Percentiles rank a stretch among this genome's conserved stretches.
Conservation (phyloP, 2,113 vertebrate genomes). For the Rhizomys pruinosus region DNA sequence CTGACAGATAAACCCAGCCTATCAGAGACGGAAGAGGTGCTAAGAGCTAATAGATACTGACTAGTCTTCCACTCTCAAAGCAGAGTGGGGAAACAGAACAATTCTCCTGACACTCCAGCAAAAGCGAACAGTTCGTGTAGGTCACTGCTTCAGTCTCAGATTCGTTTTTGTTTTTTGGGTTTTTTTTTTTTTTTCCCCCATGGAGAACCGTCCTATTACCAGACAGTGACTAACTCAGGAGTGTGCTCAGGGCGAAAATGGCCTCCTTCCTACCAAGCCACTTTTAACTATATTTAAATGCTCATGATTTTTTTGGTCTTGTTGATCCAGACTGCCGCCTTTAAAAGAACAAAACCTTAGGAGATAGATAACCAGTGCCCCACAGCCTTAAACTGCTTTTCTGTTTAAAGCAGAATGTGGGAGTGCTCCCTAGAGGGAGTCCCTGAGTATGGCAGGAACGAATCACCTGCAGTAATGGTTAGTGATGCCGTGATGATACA, state of each 20-base stretch:
- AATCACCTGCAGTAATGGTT: constrained; percentile 10
- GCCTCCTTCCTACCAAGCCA: not conserved
- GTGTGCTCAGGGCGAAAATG: not conserved
- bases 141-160: constrained; percentile 57
- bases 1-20: not conserved
- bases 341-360: constrained; percentile 44
- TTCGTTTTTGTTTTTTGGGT: too few species aligned
- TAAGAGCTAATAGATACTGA: not conserved
- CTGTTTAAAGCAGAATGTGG: constrained; percentile 16
- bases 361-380: constrained; percentile 43
- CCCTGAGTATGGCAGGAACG: constrained; percentile 42
- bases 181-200: too few species aligned
- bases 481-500: constrained; percentile 61
- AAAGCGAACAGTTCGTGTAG: constrained; percentile 71
- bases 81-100: constrained; percentile 66
- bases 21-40: not conserved
- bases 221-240: constrained; percentile 55
- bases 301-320: constrained; percentile 12
- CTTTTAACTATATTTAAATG: not conserved
- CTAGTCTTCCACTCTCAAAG: constrained; percentile 18
- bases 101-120: constrained; percentile 72
- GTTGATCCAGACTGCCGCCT: constrained; percentile 15
- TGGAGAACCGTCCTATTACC: constrained; percentile 67
- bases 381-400: not conserved
- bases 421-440: constrained; percentile 12